phyloP scores from a whole-genome alignment of 2,797 vertebrate species.

The Enteromius fasciolatus region DNA sequence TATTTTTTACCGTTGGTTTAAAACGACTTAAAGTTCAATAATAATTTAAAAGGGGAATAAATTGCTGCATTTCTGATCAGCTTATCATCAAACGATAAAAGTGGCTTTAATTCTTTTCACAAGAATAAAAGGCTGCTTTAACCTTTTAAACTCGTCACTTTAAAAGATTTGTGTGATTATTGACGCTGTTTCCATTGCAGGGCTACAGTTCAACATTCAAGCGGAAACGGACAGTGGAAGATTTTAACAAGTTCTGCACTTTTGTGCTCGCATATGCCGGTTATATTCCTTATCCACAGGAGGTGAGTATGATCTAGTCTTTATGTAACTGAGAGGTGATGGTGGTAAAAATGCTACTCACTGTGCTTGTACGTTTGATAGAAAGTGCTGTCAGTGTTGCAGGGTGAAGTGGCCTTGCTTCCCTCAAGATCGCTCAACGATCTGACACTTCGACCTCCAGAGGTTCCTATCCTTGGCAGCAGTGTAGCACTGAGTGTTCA shows the following conservation, averaged over 20 bases:
- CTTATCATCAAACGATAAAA: not conserved
- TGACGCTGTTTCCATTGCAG: constrained; percentile 64
- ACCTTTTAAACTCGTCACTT: not conserved
- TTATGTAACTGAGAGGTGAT: constrained; percentile 6
- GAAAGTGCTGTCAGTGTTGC: constrained; percentile 34
- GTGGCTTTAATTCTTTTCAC: not conserved
- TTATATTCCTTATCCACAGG: constrained; percentile 94
- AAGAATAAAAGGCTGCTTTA: not conserved
- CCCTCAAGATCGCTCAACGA: constrained; percentile 8
- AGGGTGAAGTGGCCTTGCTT: constrained; percentile 28
- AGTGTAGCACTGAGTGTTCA: constrained; percentile 28
- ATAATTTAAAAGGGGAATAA: not conserved
- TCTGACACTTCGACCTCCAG: constrained; percentile 34
- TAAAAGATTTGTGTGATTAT: not conserved
- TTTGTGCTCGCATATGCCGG: constrained; percentile 98
- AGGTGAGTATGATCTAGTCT: constrained; percentile 75
- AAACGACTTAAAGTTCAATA: not conserved
- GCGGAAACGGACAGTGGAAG: constrained; percentile 91
- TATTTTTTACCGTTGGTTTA: not conserved
- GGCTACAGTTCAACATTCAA: constrained; percentile 79
- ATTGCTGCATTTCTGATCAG: not conserved
- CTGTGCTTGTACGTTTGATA: constrained; percentile 31
- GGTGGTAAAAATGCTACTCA: constrained; percentile 7
- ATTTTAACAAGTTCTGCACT: constrained; percentile 99
- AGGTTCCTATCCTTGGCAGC: constrained; percentile 29